A percentile compares a stretch with the other conserved stretches of the same genome.
Evolutionary conservation across 1,140 invertebrate genomes (phyloP).

Genomic region (Drosophila gunungcola): DNA sequence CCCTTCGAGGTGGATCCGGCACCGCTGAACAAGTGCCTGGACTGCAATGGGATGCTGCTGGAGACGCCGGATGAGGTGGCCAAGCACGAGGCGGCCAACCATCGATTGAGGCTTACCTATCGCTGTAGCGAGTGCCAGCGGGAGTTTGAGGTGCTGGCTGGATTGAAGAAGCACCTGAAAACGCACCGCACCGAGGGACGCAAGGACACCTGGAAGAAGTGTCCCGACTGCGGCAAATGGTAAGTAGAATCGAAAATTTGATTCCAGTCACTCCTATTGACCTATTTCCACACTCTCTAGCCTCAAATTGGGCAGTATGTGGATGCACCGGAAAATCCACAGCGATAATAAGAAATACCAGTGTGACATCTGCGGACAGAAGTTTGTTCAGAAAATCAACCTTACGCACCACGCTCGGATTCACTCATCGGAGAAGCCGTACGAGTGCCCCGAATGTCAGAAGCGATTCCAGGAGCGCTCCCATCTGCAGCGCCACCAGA

Average conservation of each 20-base stretch:
- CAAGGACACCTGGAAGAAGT: constrained; percentile 83
- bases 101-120: constrained; percentile 68
- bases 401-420: constrained; percentile 86
- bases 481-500: constrained; percentile 85
- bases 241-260: constrained; percentile 59
- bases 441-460: constrained; percentile 87
- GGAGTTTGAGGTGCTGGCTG: constrained; percentile 71
- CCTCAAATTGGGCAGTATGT: constrained; percentile 85
- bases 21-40: constrained; percentile 73
- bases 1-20: constrained; percentile 50
- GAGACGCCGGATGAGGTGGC: constrained; percentile 59
- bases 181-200: constrained; percentile 75
- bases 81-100: constrained; percentile 64
- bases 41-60: constrained; percentile 72
- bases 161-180: constrained; percentile 79
- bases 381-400: constrained; percentile 86
- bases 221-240: constrained; percentile 86
- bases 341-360: constrained; percentile 85
- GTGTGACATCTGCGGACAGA: constrained; percentile 86
- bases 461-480: constrained; percentile 86
- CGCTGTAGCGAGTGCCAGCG: constrained; percentile 73
- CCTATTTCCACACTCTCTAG: constrained; percentile 52
- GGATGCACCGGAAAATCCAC: constrained; percentile 86
- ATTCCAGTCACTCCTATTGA: background rate
- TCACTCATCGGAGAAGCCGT: constrained; percentile 87